Evolutionary conservation across 2,888 invertebrate species (phyloP), one percentile per base, ranked within the genome.

Genomic region (Oscheius myriophilus): DNA sequence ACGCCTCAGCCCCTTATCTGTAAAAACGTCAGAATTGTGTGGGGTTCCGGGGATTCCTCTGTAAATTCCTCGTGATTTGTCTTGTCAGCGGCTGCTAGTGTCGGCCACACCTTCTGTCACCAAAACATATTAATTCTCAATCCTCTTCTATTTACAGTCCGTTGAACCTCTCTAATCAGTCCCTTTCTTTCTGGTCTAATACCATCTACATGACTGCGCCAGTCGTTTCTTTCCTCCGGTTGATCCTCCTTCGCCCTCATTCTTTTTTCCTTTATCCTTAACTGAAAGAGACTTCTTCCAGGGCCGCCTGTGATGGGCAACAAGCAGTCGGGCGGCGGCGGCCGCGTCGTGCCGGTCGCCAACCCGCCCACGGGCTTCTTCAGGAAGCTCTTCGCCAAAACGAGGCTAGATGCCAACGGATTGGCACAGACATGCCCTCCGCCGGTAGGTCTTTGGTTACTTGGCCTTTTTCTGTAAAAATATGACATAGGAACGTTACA

Each of bases 401-500:
- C 81, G n/a, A 67, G 82, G 41, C 68, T 84, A 42, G 84, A 84
- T 75, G 73, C 82, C 16, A 75, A 80, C 53, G 77, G 80, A 11
- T 71, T 84, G 42, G 84, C 81, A 11, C 79, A 81, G 55, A 73
- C 82, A 3, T 81, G 80, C 65, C 84, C 84, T 14, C 80, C 84
- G 16, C 84, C 84, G 70, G 84, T 84, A 14, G 70, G 82, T 67
- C 46, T 42, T 49, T 41, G 14, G 9, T 33, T 33, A 6, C 3
- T 33, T 33, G 9, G 9, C 33, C 4, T 9, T 33, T 33, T 33
- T n/a, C n/a, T n/a, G n/a, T n/a, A n/a, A n/a, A n/a, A n/a, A n/a
- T n/a, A n/a, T n/a, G n/a, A n/a, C n/a, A n/a, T n/a, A n/a, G n/a
- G n/a, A n/a, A n/a, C n/a, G n/a, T n/a, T n/a, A n/a, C n/a, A n/a